Evolutionary conservation across 2,797 vertebrate genomes (phyloP).

Genomic region (Sebastes glaucus): DNA sequence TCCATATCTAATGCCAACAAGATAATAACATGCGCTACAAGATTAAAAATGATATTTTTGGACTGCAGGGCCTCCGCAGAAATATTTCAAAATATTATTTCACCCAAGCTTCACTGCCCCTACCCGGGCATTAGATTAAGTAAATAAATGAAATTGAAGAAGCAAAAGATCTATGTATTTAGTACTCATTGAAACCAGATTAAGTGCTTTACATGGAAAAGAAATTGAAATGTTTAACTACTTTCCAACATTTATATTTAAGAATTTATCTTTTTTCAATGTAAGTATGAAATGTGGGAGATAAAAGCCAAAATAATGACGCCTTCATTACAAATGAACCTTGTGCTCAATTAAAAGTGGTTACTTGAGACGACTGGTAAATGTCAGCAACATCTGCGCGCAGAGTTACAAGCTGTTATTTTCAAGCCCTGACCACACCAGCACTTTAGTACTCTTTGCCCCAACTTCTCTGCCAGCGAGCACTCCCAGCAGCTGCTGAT

Average conservation of each 20-base stretch:
- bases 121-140: background rate
- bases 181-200: background rate
- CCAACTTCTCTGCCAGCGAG: slow-evolving; percentile 3
- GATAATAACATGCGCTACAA: background rate
- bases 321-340: background rate
- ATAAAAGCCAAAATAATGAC: background rate
- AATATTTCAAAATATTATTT: background rate
- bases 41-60: background rate
- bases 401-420: slow-evolving; percentile 32
- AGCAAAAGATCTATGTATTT: background rate
- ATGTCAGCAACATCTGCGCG: slow-evolving; percentile 12
- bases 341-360: background rate
- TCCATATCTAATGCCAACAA: background rate
- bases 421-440: slow-evolving; percentile 22
- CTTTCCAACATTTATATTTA: background rate
- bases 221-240: background rate
- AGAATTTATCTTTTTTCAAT: background rate
- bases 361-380: background rate
- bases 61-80: background rate
- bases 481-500: slow-evolving; percentile 31
- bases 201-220: background rate
- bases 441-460: slow-evolving; percentile 8
- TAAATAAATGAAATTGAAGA: background rate
- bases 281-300: background rate
- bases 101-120: background rate